phyloP scores from a whole-genome alignment of 2,888 invertebrate genomes.

The Hirtodrosophila histrioides region DNA sequence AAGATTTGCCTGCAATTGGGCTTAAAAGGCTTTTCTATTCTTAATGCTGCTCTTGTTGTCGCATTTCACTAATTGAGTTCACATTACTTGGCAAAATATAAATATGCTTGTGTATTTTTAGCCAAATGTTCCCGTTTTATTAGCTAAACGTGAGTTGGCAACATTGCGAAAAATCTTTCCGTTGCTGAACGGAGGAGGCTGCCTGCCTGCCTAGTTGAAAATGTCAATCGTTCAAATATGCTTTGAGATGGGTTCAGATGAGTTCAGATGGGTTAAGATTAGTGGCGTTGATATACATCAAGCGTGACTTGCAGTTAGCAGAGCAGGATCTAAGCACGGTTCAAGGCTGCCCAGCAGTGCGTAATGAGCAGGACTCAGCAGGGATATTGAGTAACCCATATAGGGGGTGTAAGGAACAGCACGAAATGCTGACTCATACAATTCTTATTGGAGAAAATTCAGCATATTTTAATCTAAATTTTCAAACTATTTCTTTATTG shows the following conservation, averaged over 20 bases:
- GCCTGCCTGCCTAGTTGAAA: conserved; percentile 49
- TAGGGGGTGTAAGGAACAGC: neutral
- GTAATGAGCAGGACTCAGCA: conserved; percentile 7
- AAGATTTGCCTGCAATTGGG: conserved; percentile 32
- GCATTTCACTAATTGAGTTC: conserved; percentile 72
- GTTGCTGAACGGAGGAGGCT: neutral
- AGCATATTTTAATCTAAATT: no score
- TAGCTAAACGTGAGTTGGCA: conserved; percentile 77
- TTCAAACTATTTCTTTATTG: no score
- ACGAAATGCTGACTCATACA: no score
- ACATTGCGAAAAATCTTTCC: conserved; percentile 33
- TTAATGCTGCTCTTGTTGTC: conserved; percentile 30
- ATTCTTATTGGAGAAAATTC: no score
- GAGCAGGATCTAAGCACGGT: neutral
- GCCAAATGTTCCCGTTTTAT: conserved; percentile 69
- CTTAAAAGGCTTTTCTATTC: conserved; percentile 41
- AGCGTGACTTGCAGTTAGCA: conserved; percentile 28
- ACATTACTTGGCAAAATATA: conserved; percentile 75
- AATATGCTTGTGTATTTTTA: conserved; percentile 50
- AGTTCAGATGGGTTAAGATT: conserved; percentile 49
- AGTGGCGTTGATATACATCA: conserved; percentile 20
- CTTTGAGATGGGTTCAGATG: conserved; percentile 48
- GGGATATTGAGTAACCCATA: conserved; percentile 10
- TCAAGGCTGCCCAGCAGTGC: conserved; percentile 4
- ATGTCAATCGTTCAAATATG: conserved; percentile 60